Percentiles rank a stretch among this genome's conserved stretches.
Conservation (phyloP, 1,140 invertebrate genomes). For the Zaprionus nigranus region DNA sequence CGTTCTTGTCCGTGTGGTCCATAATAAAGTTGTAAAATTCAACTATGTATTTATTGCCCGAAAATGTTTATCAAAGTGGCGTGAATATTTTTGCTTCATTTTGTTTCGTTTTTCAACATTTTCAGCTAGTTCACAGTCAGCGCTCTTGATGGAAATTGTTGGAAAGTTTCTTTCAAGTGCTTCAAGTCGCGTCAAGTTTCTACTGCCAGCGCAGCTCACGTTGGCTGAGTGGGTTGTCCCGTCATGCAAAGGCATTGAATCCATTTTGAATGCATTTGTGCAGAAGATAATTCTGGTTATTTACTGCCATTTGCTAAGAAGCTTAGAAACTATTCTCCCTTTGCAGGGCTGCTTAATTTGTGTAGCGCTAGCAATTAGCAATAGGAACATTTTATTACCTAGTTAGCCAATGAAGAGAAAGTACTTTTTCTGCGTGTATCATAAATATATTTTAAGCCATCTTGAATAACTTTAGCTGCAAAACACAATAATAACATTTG, state of each 20-base stretch:
- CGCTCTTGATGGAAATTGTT: constrained; percentile 25
- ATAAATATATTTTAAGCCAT: too few relatives aligned
- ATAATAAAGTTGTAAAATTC: constrained; percentile 68
- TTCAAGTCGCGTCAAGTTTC: background rate
- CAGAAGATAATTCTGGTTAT: too few relatives aligned
- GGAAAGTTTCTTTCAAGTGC: constrained; percentile 20
- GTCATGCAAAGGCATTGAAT: background rate
- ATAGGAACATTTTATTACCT: too few relatives aligned
- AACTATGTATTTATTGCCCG: constrained; percentile 62
- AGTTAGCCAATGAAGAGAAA: too few relatives aligned
- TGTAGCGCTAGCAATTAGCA: too few relatives aligned
- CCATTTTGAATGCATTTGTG: background rate
- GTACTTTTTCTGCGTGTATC: too few relatives aligned
- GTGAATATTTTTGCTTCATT: constrained; percentile 44
- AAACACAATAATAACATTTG: too few relatives aligned
- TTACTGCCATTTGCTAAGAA: background rate
- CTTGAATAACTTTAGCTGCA: too few relatives aligned
- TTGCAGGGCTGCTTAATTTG: background rate
- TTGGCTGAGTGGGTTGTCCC: background rate
- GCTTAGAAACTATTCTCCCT: background rate
- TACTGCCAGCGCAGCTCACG: too few relatives aligned
- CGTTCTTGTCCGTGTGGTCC: constrained; percentile 29
- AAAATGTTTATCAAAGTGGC: constrained; percentile 59
- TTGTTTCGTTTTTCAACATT: constrained; percentile 18
- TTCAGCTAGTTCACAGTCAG: constrained; percentile 7